Evolutionary conservation across 37 sponge, comb jelly and placozoan genomes (phyloP), one percentile per base, ranked within the genome.

Genomic region (Hexactinellida sp.): DNA sequence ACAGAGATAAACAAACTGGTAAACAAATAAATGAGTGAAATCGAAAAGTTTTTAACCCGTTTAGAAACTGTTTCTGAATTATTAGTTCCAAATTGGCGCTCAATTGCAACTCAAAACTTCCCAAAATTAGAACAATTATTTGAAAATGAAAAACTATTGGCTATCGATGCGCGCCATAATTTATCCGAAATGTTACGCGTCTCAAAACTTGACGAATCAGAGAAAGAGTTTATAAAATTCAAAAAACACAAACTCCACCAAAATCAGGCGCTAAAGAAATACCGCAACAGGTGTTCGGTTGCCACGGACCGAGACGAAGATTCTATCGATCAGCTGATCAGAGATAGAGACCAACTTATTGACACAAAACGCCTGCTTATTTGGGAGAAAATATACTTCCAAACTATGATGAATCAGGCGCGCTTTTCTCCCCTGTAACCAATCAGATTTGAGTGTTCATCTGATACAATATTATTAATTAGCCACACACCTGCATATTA

Each of bases 211-310:
- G 13, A 10, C 21, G 19, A 63, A 10, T 23, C 76, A 63, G 76
- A 63, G 13, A 23, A 63, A n/a, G 76, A 63, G 30, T 63, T 25
- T 63, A 23, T 63, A 63, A 63, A 63, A 63, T 63, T 63, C 3
- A 63, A 63, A n/a, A 63, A 63, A 63, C 76, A 63, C 34, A 63
- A 63, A 63, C 76, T 63, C 13, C 76, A 63, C 76, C 76, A 63
- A 63, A 63, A 63, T 63, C 3, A 63, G 30, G 76, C 76, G 76
- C 76, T 63, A 25, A 63, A 63, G 5, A 63, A 63, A 63, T 63
- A 63, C 30, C 76, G 76, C 28, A 23, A 63, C 3, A 63, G 34
- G 3, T 63, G 76, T 63, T 63, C 76, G 3, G 3, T n/a, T 10
- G 5, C 3, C 13, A 32, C 28, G 19, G 3, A 1, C 76, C 34